Base-by-base conservation (phyloP, 2,888 invertebrate genomes). In the Mimumesa dahlbomi region DNA sequence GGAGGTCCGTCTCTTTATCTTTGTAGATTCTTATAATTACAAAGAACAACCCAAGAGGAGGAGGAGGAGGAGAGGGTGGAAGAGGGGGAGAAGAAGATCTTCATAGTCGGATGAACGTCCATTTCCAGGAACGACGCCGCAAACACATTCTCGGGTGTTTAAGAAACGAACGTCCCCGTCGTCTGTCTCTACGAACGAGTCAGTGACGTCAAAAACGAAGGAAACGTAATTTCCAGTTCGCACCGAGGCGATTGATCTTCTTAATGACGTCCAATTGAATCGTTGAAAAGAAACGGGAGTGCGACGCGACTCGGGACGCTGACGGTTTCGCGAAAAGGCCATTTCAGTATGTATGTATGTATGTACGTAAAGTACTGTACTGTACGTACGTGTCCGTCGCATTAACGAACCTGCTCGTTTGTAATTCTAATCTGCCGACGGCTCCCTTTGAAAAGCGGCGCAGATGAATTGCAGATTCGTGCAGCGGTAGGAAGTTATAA, bases 221-320 rank as follows among this genome's bases (percentile, higher is more conserved):
- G 34, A 45, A 67, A 34, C 34, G 13, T 22, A 29, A 31, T 45
- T 40, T 29, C 18, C 40, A 34, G 36, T 9, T 38, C 18, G 14
- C 7, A 13, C 53, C 31, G 34, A 9, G 22, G 21, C 38, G 31
- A 46, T 43, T 22, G 75, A 74, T 66, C 34, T 14, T 18, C 43
- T 43, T 57, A 75, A 75, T 49, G 53, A 75, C 76, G 19, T 43
- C 49, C 54, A 67, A 79, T 64, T 61, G 79, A 46, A 40, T 14
- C 22, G 62, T 42, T 29, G 62, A 63, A 63, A 75, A 61, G 75
- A 79, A 75, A 56, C 40, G 48, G 21, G 54, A 49, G 54, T 38
- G 54, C 19, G 42, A 45, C 45, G 18, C 42, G 43, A 16, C 16
- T n/a, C n/a, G n/a, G 13, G 36, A 29, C 22, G 38, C 42, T n/a